Evolutionary conservation across 2,797 vertebrate genomes (phyloP), one percentile per base, ranked within the genome.

Genomic region (Alcedo atthis): DNA sequence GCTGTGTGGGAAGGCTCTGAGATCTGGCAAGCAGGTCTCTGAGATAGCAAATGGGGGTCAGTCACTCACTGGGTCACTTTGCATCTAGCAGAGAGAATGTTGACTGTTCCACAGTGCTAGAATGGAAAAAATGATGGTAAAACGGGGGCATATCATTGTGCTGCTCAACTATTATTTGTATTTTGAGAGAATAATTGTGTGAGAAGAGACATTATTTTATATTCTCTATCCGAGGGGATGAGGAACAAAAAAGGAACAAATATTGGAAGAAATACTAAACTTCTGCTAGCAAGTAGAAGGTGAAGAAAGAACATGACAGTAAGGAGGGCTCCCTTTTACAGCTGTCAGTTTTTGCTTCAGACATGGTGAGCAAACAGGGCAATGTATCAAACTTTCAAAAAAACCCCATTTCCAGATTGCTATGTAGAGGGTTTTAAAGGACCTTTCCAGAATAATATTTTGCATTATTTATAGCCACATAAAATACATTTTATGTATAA

Each of bases 241-340:
- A 67, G 57, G 25, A 48, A 49, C 25, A 5, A 40, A 10, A 2
- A 62, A 68, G 57, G 32, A 75, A 87, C 10, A 53, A 53, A 53
- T 53, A 61, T 84, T n/a, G 77, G 51, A 83, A 58, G 11, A 46
- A 70, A 77, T 19, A 46, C 53, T 84, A 26, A 63, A 30, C 17
- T 66, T 54, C 32, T 75, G 3, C 30, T 81, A 21, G 32, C 48
- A 69, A 79, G 63, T 8, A 62, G 64, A 77, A 70, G 24, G 46
- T 78, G 53, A 85, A 69, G 33, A 40, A 77, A 55, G 54, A 78
- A 71, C 0, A 0, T 46, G 37, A 12, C 0, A 3, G 15, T 61
- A 30, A 80, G 24, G 17, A 89, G 46, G 16, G 12, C 5, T 73
- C 8, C 40, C 32, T 66, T 85, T 81, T 51, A 69, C 22, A 66